A percentile compares a stretch with the other conserved stretches of the same genome.
Conservation (phyloP, 92 coral and sea anemone genomes). For the Bergia sp. region DNA sequence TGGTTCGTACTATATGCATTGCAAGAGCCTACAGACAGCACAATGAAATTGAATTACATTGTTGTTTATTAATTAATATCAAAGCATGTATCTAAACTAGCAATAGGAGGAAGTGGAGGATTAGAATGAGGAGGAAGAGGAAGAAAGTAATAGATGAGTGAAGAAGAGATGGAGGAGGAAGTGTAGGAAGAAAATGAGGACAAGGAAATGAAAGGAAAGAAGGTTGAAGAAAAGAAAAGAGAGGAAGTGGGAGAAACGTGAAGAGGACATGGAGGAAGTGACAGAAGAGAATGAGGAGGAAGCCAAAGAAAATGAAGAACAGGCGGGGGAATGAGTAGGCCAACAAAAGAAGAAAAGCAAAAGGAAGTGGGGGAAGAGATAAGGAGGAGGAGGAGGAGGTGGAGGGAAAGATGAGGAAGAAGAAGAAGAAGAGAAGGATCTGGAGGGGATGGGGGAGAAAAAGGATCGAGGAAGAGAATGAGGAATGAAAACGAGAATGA, state of each 20-base stretch:
- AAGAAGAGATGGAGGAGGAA: not conserved
- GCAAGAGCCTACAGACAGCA: slow-evolving; percentile 68
- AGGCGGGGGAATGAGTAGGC: not conserved
- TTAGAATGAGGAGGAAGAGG: no score
- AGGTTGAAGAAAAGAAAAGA: not conserved
- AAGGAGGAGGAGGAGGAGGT: not conserved
- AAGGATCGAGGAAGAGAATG: not conserved
- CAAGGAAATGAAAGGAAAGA: not conserved
- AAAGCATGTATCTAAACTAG: no score
- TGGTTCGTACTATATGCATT: slow-evolving; percentile 88
- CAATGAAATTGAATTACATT: not conserved
- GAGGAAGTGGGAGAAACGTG: not conserved
- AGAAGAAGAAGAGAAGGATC: not conserved
- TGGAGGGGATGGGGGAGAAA: not conserved
- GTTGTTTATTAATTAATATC: no score
- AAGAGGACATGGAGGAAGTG: not conserved
- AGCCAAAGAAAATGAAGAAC: not conserved
- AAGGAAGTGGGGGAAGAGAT: not conserved
- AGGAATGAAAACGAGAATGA: not conserved
- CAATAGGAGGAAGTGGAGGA: no score
- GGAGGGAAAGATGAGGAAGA: not conserved
- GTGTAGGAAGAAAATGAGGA: not conserved
- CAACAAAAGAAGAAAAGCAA: not conserved
- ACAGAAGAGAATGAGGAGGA: not conserved
- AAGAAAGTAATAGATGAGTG: no score